A percentile compares a stretch with the other conserved stretches of the same genome.
These are phyloP conservation scores for Rhadinocentrus ornatus DNA, from an alignment of 2,797 vertebrate genomes.

Conservation along the genomic window DNA sequence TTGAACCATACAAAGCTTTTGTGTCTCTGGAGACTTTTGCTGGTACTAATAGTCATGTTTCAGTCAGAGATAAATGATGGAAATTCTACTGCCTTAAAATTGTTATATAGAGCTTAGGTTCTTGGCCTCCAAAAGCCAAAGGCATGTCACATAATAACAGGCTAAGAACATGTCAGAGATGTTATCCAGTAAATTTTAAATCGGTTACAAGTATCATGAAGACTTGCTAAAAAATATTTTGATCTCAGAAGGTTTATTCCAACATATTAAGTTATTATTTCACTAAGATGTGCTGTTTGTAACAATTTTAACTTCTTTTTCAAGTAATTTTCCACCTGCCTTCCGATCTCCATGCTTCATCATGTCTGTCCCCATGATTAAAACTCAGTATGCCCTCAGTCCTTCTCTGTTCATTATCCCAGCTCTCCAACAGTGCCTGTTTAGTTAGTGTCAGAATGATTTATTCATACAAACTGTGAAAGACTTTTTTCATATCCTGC, in stretches of 20 bases:
- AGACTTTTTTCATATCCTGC: constrained; percentile 50
- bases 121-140: constrained; percentile 7
- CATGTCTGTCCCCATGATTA: constrained; percentile 53
- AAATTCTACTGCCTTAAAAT: constrained; percentile 3
- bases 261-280: background rate
- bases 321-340: constrained; percentile 32
- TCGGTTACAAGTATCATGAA: background rate
- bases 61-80: background rate
- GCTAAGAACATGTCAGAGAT: background rate
- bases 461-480: constrained; percentile 57
- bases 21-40: background rate
- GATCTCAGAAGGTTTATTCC: background rate
- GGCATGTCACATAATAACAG: constrained; percentile 11
- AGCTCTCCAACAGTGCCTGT: constrained; percentile 54
- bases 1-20: background rate
- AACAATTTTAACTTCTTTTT: constrained; percentile 8
- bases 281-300: background rate
- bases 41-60: constrained; percentile 28
- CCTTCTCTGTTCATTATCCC: constrained; percentile 64
- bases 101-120: constrained; percentile 1
- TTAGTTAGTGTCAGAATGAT: constrained; percentile 73
- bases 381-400: constrained; percentile 56
- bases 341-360: constrained; percentile 25
- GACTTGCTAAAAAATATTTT: background rate
- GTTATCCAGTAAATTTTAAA: constrained; percentile 2